Percentiles rank a stretch among this genome's conserved stretches.
Conservation (phyloP, 30 jellyfish, hydroid and myxozoan species). For the Nemopilema nomurai region DNA sequence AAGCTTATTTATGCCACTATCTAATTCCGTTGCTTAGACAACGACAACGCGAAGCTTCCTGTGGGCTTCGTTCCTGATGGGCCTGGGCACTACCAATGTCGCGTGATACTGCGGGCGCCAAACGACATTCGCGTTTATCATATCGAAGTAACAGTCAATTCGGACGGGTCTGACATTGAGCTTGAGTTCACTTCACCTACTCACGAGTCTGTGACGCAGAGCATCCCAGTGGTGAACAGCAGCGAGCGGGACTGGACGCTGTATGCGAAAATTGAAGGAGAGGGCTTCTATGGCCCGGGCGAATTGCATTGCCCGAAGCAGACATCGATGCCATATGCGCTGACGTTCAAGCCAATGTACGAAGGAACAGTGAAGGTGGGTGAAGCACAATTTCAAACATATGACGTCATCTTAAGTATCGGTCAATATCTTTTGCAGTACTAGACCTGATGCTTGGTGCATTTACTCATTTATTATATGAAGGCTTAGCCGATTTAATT, state of each 20-base stretch:
- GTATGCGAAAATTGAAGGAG: slow-evolving; percentile 67
- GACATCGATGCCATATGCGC: slow-evolving; percentile 73
- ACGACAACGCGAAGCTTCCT: slow-evolving; percentile 70
- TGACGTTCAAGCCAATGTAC: slow-evolving; percentile 77
- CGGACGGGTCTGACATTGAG: slow-evolving; percentile 72
- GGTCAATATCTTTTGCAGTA: no score
- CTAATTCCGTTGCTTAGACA: slow-evolving; percentile 6
- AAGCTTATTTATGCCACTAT: not conserved
- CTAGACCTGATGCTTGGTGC: no score
- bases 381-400: no score
- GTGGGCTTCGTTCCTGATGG: slow-evolving; percentile 73
- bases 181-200: slow-evolving; percentile 83
- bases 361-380: slow-evolving; percentile 85
- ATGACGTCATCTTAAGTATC: no score
- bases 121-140: slow-evolving; percentile 87
- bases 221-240: slow-evolving; percentile 86
- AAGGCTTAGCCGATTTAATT: no score
- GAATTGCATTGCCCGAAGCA: slow-evolving; percentile 42
- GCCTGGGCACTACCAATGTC: slow-evolving; percentile 92
- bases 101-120: slow-evolving; percentile 70
- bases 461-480: no score
- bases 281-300: slow-evolving; percentile 89
- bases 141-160: slow-evolving; percentile 78
- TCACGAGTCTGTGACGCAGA: slow-evolving; percentile 86
- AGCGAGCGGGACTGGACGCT: slow-evolving; percentile 90